These are phyloP conservation scores for Hybos culiciformis DNA, from an alignment of 2,888 invertebrate genomes.

Conservation along the genomic window DNA sequence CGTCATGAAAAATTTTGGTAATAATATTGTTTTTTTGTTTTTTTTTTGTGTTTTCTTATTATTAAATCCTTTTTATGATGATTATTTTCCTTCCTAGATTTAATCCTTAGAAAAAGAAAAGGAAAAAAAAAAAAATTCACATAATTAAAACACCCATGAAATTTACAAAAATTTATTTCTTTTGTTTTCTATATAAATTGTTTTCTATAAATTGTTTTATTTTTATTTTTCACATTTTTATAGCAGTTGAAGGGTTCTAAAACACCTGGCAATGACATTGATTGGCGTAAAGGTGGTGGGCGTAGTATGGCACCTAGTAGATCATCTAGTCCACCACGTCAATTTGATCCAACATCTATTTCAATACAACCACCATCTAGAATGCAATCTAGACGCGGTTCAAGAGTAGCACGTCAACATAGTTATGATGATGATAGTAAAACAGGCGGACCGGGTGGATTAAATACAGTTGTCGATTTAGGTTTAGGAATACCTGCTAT, in stretches of 20 bases:
- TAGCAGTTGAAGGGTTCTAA: constrained; percentile 50
- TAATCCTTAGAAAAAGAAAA: too few relatives aligned
- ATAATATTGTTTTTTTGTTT: too few relatives aligned
- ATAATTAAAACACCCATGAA: too few relatives aligned
- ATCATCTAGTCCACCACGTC: constrained; percentile 44
- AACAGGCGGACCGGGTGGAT: constrained; percentile 21
- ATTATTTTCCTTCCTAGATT: too few relatives aligned
- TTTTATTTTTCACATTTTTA: not conserved
- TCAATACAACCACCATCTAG: constrained; percentile 30
- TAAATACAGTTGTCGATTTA: constrained; percentile 34
- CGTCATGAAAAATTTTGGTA: too few relatives aligned
- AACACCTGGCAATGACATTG: constrained; percentile 39
- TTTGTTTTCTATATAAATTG: not conserved
- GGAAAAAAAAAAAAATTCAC: too few relatives aligned
- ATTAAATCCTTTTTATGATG: too few relatives aligned
- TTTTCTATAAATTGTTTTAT: not conserved
- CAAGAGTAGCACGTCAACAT: constrained; percentile 57
- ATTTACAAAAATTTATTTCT: too few relatives aligned
- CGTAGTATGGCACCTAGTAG: constrained; percentile 49
- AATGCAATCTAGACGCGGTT: constrained; percentile 43
- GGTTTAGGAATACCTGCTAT: constrained; percentile 58
- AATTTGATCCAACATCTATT: constrained; percentile 21
- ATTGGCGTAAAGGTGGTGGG: constrained; percentile 42
- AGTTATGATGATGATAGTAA: constrained; percentile 72
- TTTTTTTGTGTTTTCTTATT: too few relatives aligned